Evolutionary conservation across 2,113 vertebrate genomes (phyloP), one percentile per base, ranked within the genome.

Genomic region (Chauna torquata): DNA sequence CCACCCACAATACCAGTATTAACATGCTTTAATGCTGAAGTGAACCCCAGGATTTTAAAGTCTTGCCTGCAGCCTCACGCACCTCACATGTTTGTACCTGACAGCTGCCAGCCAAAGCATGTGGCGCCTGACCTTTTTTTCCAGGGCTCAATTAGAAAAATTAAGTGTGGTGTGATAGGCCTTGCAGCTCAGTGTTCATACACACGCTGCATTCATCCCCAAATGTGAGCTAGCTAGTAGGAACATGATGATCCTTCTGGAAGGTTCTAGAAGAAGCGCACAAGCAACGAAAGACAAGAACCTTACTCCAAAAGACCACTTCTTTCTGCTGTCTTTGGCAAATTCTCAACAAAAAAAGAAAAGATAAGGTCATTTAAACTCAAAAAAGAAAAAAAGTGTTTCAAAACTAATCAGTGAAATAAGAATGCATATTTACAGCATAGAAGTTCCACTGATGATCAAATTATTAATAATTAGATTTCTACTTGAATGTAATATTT

Each of bases 251-350:
- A n/a, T 11, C 15, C 38, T 54, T 58, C 71, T 75, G 38, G 79
- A 40, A 59, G 4, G 5, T 68, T 68, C 61, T 49, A 59, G 22
- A 18, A 83, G 64, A 45, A 19, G 11, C 14, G 12, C 19, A 24
- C 16, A 50, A 1, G 9, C 20, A 59, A 50, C 0, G 0, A 64
- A 47, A 54, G 34, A 10, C 24, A 61, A 40, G 9, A 62, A 7
- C 36, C 59, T 86, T 52, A 12, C 28, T 65, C 40, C 16, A 77
- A 45, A 38, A 74, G 20, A 24, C 9, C 5, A 27, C 11, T 81
- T 72, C 10, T 72, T 80, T 77, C 47, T 55, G 30, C 30, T 64
- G 4, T 22, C 22, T 80, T 85, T 50, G 24, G 11, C 20, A 79
- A 85, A 83, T 59, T 86, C 44, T 42, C 40, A 72, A 40, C 36